phyloP scores from a whole-genome alignment of 2,888 invertebrate species.

The Eledona agricola region DNA sequence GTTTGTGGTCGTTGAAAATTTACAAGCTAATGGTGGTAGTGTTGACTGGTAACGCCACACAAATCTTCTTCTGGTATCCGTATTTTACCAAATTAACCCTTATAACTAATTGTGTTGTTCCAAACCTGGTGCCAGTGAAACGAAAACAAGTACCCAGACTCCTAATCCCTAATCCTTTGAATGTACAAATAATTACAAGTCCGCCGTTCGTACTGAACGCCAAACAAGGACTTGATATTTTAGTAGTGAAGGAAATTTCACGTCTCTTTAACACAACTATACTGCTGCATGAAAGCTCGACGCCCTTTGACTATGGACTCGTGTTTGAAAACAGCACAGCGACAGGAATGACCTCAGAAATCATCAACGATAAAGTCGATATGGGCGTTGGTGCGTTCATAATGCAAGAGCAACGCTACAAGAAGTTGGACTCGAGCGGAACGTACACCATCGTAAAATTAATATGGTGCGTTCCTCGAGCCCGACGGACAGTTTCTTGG shows the following conservation, averaged over 20 bases:
- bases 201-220: slow-evolving; percentile 51
- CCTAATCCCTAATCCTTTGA: slow-evolving; percentile 48
- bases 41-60: background rate
- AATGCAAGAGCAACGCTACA: slow-evolving; percentile 44
- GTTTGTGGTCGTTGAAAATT: slow-evolving; percentile 4
- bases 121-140: slow-evolving; percentile 28
- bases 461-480: slow-evolving; percentile 52
- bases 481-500: slow-evolving; percentile 45
- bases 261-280: background rate
- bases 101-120: background rate
- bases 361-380: slow-evolving; percentile 46
- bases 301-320: slow-evolving; percentile 2
- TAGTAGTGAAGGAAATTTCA: slow-evolving; percentile 6
- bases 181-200: slow-evolving; percentile 48
- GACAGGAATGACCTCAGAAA: slow-evolving; percentile 43
- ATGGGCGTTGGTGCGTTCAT: slow-evolving; percentile 51
- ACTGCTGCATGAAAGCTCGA: background rate
- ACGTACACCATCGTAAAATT: slow-evolving; percentile 51
- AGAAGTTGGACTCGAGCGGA: slow-evolving; percentile 47
- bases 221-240: slow-evolving; percentile 12
- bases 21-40: slow-evolving; percentile 11
- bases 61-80: slow-evolving; percentile 12
- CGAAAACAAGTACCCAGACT: slow-evolving; percentile 49
- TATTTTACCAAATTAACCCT: background rate
- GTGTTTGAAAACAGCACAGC: slow-evolving; percentile 42